Percentiles rank a stretch among this genome's conserved stretches.
phyloP scores from a whole-genome alignment of 2,113 vertebrate genomes.

The Cyanoramphus novaezelandiae region DNA sequence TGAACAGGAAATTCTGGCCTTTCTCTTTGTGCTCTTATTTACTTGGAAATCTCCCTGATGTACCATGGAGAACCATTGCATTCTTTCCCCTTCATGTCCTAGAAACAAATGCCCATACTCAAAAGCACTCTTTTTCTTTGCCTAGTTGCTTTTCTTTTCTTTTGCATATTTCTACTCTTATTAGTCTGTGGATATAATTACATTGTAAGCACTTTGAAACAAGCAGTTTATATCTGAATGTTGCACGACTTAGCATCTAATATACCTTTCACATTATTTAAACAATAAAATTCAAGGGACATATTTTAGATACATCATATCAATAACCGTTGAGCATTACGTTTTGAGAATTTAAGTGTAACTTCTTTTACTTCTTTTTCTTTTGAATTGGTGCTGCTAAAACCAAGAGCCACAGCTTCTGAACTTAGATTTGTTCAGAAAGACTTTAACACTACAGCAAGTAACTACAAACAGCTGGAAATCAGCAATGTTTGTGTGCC shows the following conservation, averaged over 20 bases:
- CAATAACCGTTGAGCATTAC: neutral
- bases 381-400: neutral
- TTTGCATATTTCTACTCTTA: neutral
- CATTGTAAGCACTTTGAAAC: neutral
- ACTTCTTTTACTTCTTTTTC: neutral
- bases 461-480: neutral
- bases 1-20: neutral
- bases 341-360: neutral
- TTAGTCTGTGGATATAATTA: neutral
- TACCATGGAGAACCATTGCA: neutral
- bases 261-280: neutral
- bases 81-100: neutral
- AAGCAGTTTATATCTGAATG: neutral
- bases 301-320: neutral
- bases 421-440: neutral
- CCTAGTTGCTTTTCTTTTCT: neutral
- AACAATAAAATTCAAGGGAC: neutral
- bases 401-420: neutral
- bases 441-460: neutral
- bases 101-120: neutral
- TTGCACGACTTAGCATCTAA: neutral
- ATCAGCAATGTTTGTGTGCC: conserved; percentile 26
- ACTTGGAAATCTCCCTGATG: neutral
- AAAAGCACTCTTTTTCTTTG: neutral
- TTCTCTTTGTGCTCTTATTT: neutral